phyloP scores from a whole-genome alignment of 2,113 vertebrate species.

The Coregonus clupeaformis region DNA sequence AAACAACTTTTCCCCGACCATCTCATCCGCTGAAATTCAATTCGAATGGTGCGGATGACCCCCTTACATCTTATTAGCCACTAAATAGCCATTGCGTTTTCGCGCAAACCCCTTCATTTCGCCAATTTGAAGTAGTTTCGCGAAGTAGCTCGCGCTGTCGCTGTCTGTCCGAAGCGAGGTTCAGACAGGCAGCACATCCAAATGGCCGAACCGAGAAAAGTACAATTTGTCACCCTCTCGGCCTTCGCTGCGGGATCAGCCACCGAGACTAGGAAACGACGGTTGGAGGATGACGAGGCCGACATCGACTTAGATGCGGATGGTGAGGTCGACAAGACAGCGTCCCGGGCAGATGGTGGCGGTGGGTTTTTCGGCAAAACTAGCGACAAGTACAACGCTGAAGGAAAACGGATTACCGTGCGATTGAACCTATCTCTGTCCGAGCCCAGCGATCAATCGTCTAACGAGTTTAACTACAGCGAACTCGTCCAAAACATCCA shows the following conservation, averaged over 20 bases:
- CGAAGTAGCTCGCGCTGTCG: conserved; percentile 70
- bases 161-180: conserved; percentile 71
- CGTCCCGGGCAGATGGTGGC: conserved; percentile 66
- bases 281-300: conserved; percentile 71
- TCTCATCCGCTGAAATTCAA: conserved; percentile 61
- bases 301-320: conserved; percentile 61
- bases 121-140: conserved; percentile 74
- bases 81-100: conserved; percentile 57
- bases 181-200: conserved; percentile 72
- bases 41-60: conserved; percentile 66
- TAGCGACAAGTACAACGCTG: conserved; percentile 67
- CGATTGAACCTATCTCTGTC: conserved; percentile 86
- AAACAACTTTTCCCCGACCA: conserved; percentile 69
- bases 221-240: conserved; percentile 82
- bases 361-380: conserved; percentile 65
- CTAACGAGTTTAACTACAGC: conserved; percentile 93
- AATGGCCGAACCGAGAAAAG: conserved; percentile 90
- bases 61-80: conserved; percentile 54
- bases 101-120: conserved; percentile 59
- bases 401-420: conserved; percentile 75
- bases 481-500: conserved; percentile 83
- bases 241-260: conserved; percentile 70
- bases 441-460: conserved; percentile 89
- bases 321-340: conserved; percentile 57
- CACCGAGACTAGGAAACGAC: conserved; percentile 70